Evolutionary conservation across 2,888 invertebrate genomes (phyloP), one percentile per base, ranked within the genome.

Genomic region (Drosophila tanythrix): DNA sequence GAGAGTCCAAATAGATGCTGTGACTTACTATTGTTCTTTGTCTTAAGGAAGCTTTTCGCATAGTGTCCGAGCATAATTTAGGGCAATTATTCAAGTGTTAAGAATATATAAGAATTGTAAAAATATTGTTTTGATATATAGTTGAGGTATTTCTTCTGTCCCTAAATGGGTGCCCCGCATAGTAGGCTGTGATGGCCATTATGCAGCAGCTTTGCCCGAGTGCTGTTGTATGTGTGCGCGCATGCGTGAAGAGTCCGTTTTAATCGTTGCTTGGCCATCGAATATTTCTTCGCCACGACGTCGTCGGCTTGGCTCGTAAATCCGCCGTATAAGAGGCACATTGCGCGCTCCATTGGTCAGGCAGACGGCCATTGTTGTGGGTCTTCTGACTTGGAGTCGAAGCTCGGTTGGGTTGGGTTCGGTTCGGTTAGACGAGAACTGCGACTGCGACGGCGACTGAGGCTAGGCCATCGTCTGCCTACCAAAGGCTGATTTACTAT

Each of bases 401-500:
- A 35, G 18, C 27, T 35, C 25, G 56, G 48, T 53, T 61, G 59
- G 61, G 55, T 55, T 55, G 52, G 55, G 55, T 40, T 36, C n/a
- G 40, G 10, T 8, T 40, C 40, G 40, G 40, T 40, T 40, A 4
- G 40, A 15, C 46, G 21, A 46, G 46, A 15, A 46, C 46, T 15
- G 36, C 27, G 53, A 33, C 40, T 29, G 25, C 13, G 29, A 40
- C 33, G 43, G 57, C 18, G 38, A 53, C 70, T 56, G 61, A 25
- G 57, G 73, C 64, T 36, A 53, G 50, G 67, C 73, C 60, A 72
- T 70, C 74, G 76, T 69, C 77, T 78, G 81, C 77, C 75, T 76
- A 88, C 91, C 89, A 87, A 90, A 88, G 89, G 82, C 91, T 91
- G 91, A 91, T 91, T 91, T 92, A 91, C 84, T 85, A 90, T 91